phyloP scores from a whole-genome alignment of 2,797 vertebrate species.

The Thamnophis elegans region DNA sequence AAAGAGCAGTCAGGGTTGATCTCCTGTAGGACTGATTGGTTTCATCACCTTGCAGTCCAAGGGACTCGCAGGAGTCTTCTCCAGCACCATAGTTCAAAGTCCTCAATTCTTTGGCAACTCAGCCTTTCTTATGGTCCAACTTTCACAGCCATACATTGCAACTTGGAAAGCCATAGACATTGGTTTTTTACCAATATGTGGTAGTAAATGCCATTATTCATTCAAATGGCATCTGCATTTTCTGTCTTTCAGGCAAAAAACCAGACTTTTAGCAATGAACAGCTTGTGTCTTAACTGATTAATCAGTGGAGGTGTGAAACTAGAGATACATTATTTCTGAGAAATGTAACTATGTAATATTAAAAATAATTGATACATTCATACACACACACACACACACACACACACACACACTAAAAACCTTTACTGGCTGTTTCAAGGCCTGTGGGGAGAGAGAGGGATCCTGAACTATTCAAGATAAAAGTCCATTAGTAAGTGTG shows the following conservation, averaged over 20 bases:
- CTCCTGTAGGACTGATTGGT: no score
- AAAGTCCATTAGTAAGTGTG: neutral
- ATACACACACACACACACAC: no score
- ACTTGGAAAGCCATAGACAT: no score
- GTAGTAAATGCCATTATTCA: neutral
- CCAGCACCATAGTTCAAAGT: no score
- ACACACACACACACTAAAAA: neutral
- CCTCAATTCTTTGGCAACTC: no score
- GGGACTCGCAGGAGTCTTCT: no score
- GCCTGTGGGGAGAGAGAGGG: neutral
- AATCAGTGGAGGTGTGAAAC: neutral
- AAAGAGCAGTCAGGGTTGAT: no score
- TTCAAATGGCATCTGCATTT: neutral
- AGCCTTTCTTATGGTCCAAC: no score
- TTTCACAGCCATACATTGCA: no score
- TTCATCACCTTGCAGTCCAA: no score
- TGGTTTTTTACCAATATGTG: neutral
- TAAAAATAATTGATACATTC: neutral
- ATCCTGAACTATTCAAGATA: neutral
- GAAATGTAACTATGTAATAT: neutral
- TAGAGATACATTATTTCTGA: neutral
- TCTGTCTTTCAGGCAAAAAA: neutral
- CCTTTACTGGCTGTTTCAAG: neutral
- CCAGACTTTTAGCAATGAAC: neutral
- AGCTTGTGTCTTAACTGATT: neutral